Conservation (phyloP, 2,797 vertebrate genomes). For the Schizopygopsis malacanthus region DNA sequence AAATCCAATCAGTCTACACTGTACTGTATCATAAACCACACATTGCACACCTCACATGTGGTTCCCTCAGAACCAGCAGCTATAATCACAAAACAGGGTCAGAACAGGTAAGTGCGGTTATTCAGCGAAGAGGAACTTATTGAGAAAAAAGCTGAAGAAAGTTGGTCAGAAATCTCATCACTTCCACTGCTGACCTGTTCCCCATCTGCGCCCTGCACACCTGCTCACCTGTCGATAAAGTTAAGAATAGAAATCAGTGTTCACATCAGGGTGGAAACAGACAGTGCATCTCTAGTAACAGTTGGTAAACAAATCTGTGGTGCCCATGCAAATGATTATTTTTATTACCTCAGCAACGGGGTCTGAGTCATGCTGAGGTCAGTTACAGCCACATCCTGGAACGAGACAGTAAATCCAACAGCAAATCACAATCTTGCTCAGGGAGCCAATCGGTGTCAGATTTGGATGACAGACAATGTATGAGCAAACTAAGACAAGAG, state of each 20-base stretch:
- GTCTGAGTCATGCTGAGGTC: conserved; percentile 61
- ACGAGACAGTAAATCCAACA: conserved; percentile 53
- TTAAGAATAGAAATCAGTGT: conserved; percentile 77
- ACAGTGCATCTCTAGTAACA: conserved; percentile 59
- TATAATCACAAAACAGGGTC: background rate
- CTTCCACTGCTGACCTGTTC: conserved; percentile 45
- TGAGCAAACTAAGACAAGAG: conserved; percentile 66
- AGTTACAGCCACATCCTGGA: conserved; percentile 74
- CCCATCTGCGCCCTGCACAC: conserved; percentile 11
- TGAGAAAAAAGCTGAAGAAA: conserved; percentile 30
- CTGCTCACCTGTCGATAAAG: background rate
- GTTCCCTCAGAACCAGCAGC: background rate
- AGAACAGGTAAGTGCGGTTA: background rate
- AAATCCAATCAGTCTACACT: conserved; percentile 67
- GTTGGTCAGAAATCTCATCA: conserved; percentile 43
- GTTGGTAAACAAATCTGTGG: conserved; percentile 84
- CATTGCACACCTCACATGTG: background rate
- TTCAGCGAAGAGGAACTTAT: conserved; percentile 36
- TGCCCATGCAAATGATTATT: conserved; percentile 80
- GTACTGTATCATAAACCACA: background rate
- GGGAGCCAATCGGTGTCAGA: conserved; percentile 59
- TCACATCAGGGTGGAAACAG: conserved; percentile 45
- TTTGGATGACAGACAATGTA: conserved; percentile 62
- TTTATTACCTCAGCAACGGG: conserved; percentile 65
- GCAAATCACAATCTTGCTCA: conserved; percentile 78